Percentiles rank a stretch among this genome's conserved stretches.
These are phyloP conservation scores for Zaprionus taronus DNA, from an alignment of 1,140 invertebrate species.

Conservation along the genomic window DNA sequence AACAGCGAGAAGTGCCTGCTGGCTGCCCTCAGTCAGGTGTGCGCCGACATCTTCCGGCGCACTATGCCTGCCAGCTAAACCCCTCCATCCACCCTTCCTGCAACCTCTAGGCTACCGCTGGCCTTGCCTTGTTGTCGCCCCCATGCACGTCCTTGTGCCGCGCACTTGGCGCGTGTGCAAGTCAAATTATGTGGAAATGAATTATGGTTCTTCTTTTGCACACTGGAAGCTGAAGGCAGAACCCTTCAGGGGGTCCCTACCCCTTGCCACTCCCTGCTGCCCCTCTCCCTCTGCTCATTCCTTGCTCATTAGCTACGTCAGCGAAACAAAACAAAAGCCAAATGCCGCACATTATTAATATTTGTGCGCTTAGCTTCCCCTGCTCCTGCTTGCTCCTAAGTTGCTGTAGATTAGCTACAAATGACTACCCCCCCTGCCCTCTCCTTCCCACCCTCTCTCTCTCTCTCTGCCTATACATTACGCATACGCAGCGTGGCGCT, in stretches of 20 bases:
- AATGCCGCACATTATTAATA: slow-evolving; percentile 56
- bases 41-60: slow-evolving; percentile 4
- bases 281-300: neutral
- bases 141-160: slow-evolving; percentile 7
- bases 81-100: neutral
- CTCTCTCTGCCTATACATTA: slow-evolving; percentile 12
- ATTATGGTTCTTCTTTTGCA: slow-evolving; percentile 54
- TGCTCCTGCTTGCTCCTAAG: slow-evolving; percentile 15
- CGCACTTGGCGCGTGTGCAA: slow-evolving; percentile 60
- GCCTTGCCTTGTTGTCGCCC: neutral
- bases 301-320: slow-evolving; percentile 48
- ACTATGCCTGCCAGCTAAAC: neutral
- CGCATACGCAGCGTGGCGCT: slow-evolving; percentile 32
- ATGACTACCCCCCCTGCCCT: slow-evolving; percentile 9
- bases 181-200: slow-evolving; percentile 79
- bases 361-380: slow-evolving; percentile 31
- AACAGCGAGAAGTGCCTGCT: slow-evolving; percentile 21
- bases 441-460: neutral
- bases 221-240: slow-evolving; percentile 24
- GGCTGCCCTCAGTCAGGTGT: neutral
- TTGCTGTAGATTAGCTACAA: slow-evolving; percentile 56
- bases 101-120: neutral
- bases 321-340: slow-evolving; percentile 37
- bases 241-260: slow-evolving; percentile 19
- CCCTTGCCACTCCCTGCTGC: neutral